phyloP scores from a whole-genome alignment of 1,140 invertebrate species.

The Drosophila ohnishii region DNA sequence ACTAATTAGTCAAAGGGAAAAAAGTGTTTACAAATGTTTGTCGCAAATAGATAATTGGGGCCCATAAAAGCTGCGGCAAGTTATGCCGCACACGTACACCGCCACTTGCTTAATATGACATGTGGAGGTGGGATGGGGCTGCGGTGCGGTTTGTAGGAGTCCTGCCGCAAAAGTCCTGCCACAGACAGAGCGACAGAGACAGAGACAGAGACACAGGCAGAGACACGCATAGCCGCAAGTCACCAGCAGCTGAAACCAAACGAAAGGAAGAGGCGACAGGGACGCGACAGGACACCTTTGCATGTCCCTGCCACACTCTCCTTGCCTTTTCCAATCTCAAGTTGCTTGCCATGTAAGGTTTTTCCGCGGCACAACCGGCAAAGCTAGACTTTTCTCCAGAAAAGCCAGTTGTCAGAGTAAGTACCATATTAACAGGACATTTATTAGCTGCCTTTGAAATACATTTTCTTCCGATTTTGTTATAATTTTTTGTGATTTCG shows the following conservation, averaged over 20 bases:
- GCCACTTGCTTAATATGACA: slow-evolving; percentile 76
- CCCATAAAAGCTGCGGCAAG: slow-evolving; percentile 67
- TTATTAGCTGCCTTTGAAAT: not conserved
- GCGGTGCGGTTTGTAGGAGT: slow-evolving; percentile 8
- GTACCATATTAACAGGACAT: not conserved
- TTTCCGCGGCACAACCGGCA: not conserved
- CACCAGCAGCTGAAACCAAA: slow-evolving; percentile 38
- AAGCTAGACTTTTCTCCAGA: not conserved
- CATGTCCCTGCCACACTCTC: not conserved
- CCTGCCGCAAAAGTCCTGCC: slow-evolving; percentile 32
- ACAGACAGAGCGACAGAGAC: slow-evolving; percentile 38
- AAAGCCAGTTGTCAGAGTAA: slow-evolving; percentile 1
- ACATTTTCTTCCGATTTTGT: too few species aligned
- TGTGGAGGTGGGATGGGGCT: not conserved
- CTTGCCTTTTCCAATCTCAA: slow-evolving; percentile 4
- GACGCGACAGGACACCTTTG: slow-evolving; percentile 18
- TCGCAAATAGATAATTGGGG: slow-evolving; percentile 42
- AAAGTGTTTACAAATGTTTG: slow-evolving; percentile 47
- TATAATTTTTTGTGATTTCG: too few species aligned
- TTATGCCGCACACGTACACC: slow-evolving; percentile 73
- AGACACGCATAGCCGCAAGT: slow-evolving; percentile 59
- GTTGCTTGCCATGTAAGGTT: not conserved
- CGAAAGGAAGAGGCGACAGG: slow-evolving; percentile 8
- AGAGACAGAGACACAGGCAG: not conserved
- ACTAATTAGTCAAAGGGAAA: slow-evolving; percentile 55